Percentiles rank a stretch among this genome's conserved stretches.
Conservation (phyloP, 2,113 vertebrate species). For the Etheostoma spectabile region DNA sequence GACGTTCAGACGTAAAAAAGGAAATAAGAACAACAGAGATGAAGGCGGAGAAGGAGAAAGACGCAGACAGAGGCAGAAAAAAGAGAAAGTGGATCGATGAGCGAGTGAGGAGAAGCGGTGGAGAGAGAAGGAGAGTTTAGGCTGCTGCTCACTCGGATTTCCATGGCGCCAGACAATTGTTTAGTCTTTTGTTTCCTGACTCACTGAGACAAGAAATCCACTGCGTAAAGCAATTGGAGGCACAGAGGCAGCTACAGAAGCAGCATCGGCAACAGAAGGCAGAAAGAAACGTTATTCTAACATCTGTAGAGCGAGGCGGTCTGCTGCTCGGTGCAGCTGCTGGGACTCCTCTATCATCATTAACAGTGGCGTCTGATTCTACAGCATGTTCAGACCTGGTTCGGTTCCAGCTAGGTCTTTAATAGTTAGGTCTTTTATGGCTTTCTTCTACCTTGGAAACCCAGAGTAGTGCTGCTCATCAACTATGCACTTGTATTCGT, state of each 20-base stretch:
- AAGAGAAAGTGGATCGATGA: not conserved
- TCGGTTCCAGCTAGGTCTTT: not conserved
- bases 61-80: not conserved
- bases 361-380: not conserved
- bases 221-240: constrained; percentile 1
- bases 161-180: constrained; percentile 8
- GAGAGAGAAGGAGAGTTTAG: not conserved
- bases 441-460: no score
- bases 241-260: not conserved
- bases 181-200: constrained; percentile 9
- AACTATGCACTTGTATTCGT: no score
- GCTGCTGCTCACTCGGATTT: constrained; percentile 8
- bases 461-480: no score
- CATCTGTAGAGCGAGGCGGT: not conserved
- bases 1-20: not conserved
- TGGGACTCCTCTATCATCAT: constrained; percentile 41
- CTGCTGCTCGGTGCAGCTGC: constrained; percentile 19
- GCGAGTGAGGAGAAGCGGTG: not conserved
- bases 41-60: not conserved
- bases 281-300: constrained; percentile 16
- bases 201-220: constrained; percentile 18
- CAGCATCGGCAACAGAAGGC: not conserved
- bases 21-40: not conserved
- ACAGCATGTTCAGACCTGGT: not conserved
- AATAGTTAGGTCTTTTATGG: no score